Percentiles rank a stretch among this genome's conserved stretches.
Conservation (phyloP, 1,140 invertebrate species). For the Nylanderia fulva region DNA sequence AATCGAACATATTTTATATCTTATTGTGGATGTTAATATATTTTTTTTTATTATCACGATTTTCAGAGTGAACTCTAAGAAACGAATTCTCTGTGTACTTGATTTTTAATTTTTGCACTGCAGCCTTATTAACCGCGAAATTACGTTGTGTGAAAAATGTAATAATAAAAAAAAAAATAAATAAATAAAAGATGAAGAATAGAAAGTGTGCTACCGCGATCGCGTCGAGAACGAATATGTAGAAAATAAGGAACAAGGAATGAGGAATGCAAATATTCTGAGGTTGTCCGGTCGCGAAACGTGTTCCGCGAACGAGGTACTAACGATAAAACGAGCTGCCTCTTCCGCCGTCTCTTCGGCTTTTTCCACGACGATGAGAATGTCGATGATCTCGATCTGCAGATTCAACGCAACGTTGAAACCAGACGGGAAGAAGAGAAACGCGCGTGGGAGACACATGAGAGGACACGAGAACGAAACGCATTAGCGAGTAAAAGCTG, state of each 20-base stretch:
- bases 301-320: slow-evolving; percentile 63
- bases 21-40: too few species aligned
- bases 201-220: slow-evolving; percentile 2
- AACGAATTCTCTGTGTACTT: too few species aligned
- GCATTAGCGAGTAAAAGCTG: not conserved
- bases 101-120: not conserved
- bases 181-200: not conserved
- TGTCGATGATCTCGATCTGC: slow-evolving; percentile 65
- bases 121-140: not conserved
- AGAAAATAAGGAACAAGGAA: slow-evolving; percentile 26
- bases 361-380: slow-evolving; percentile 24
- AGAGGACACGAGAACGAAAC: slow-evolving; percentile 1
- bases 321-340: slow-evolving; percentile 63
- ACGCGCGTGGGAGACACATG: slow-evolving; percentile 30
- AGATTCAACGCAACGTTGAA: slow-evolving; percentile 24
- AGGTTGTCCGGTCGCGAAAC: slow-evolving; percentile 41
- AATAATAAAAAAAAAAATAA: not conserved
- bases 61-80: too few species aligned
- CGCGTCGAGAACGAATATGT: not conserved
- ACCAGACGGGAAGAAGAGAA: slow-evolving; percentile 37
- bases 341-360: slow-evolving; percentile 40
- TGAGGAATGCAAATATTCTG: slow-evolving; percentile 41
- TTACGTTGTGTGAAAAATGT: not conserved
- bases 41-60: too few species aligned
- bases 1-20: too few species aligned